phyloP scores from a whole-genome alignment of 1,140 invertebrate genomes.

The Drosophila pseudoananassae region DNA sequence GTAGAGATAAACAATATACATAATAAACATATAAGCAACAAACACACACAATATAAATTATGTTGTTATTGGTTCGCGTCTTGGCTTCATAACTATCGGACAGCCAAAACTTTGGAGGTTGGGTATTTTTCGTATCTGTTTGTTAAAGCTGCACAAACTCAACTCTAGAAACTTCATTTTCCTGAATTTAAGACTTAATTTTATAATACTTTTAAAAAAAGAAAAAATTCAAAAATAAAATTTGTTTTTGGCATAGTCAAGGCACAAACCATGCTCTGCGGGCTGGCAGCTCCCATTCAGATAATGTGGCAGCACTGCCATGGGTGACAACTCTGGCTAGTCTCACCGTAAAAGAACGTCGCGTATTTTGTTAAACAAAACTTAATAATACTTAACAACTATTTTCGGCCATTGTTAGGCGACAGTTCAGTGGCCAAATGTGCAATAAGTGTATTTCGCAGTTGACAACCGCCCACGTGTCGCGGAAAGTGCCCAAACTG shows the following conservation, averaged over 20 bases:
- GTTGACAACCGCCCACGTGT: slow-evolving; percentile 33
- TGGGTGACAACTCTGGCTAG: not conserved
- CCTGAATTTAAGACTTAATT: too few species aligned
- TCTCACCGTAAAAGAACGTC: slow-evolving; percentile 15
- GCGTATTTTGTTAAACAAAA: slow-evolving; percentile 29
- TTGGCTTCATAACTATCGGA: too few species aligned
- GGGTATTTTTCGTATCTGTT: too few species aligned
- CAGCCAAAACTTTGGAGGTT: too few species aligned
- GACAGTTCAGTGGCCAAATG: slow-evolving; percentile 28
- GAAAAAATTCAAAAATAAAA: too few species aligned
- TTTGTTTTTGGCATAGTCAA: slow-evolving; percentile 27
- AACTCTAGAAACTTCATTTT: too few species aligned
- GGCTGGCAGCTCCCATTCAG: not conserved
- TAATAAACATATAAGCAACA: too few species aligned
- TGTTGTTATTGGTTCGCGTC: too few species aligned
- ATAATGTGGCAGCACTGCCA: not conserved
- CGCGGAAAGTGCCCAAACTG: slow-evolving; percentile 32
- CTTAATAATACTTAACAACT: slow-evolving; percentile 43
- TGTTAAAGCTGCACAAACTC: too few species aligned
- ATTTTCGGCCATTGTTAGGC: slow-evolving; percentile 10
- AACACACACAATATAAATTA: too few species aligned
- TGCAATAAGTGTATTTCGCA: slow-evolving; percentile 43
- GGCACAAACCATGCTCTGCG: not conserved
- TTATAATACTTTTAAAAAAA: too few species aligned
- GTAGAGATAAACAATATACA: too few species aligned